A percentile compares a stretch with the other conserved stretches of the same genome.
These are phyloP conservation scores for Acrocephalus kingi DNA, from an alignment of 2,113 vertebrate species.

Conservation along the genomic window DNA sequence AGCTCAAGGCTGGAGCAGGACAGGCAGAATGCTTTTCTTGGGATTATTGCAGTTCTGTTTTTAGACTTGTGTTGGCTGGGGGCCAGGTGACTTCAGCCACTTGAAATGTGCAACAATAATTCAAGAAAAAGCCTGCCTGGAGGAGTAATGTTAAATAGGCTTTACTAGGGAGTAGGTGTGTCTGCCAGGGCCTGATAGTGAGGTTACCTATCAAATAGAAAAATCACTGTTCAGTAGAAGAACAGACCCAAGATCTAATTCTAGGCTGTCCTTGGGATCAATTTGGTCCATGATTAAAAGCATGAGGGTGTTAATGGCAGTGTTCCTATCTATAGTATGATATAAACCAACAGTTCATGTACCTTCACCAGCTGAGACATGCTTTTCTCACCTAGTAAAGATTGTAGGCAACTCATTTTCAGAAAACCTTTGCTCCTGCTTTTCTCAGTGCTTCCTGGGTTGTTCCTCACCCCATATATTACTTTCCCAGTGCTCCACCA, in stretches of 20 bases:
- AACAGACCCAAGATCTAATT: background rate
- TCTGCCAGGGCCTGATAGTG: background rate
- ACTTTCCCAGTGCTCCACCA: background rate
- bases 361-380: background rate
- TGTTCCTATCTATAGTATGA: background rate
- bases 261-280: background rate
- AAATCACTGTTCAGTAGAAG: background rate
- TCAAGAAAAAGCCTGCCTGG: conserved; percentile 32
- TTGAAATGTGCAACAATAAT: conserved; percentile 5
- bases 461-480: background rate
- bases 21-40: background rate
- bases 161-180: background rate
- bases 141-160: background rate
- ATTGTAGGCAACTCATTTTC: background rate
- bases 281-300: background rate
- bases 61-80: background rate
- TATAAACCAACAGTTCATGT: background rate
- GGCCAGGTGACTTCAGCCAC: conserved; percentile 22
- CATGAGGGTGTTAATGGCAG: background rate
- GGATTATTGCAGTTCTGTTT: background rate
- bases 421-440: background rate
- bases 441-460: background rate
- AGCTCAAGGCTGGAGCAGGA: background rate
- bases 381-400: background rate
- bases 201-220: background rate